phyloP scores from a whole-genome alignment of 2,113 vertebrate species.

The Picathartes gymnocephalus region DNA sequence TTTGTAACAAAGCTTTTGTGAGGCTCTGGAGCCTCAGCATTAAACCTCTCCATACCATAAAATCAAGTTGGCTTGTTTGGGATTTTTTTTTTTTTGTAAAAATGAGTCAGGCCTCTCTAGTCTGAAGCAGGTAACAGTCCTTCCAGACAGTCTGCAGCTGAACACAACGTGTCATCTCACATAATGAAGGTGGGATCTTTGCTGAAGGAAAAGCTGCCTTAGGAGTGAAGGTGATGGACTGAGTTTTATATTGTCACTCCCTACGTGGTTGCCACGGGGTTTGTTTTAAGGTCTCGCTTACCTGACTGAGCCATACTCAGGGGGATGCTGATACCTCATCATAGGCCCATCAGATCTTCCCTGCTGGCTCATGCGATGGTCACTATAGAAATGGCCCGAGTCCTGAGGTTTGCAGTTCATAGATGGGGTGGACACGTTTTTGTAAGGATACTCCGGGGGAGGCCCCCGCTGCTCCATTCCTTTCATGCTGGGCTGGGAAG shows the following conservation, averaged over 20 bases:
- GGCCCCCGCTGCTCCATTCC: slow-evolving; percentile 86
- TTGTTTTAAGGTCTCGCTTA: slow-evolving; percentile 63
- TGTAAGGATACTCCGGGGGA: slow-evolving; percentile 95
- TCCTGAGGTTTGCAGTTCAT: slow-evolving; percentile 86
- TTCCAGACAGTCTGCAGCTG: background rate
- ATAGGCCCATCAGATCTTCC: slow-evolving; percentile 83
- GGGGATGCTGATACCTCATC: slow-evolving; percentile 96
- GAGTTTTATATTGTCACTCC: background rate
- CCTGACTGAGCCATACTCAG: slow-evolving; percentile 95
- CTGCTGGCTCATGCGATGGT: slow-evolving; percentile 84
- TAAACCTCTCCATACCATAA: background rate
- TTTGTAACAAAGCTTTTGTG: background rate
- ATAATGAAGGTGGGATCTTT: background rate
- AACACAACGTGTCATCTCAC: background rate
- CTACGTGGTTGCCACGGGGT: background rate
- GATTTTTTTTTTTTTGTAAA: background rate
- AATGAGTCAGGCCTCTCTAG: background rate
- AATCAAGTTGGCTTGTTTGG: background rate
- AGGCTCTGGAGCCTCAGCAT: background rate
- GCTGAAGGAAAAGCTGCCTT: background rate
- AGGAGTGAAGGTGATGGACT: background rate
- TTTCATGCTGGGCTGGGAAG: slow-evolving; percentile 74
- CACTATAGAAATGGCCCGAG: slow-evolving; percentile 83
- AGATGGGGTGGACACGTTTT: slow-evolving; percentile 80
- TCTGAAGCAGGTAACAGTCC: background rate